Evolutionary conservation across 2,888 invertebrate genomes (phyloP).

Genomic region (Drosophila cracens): DNA sequence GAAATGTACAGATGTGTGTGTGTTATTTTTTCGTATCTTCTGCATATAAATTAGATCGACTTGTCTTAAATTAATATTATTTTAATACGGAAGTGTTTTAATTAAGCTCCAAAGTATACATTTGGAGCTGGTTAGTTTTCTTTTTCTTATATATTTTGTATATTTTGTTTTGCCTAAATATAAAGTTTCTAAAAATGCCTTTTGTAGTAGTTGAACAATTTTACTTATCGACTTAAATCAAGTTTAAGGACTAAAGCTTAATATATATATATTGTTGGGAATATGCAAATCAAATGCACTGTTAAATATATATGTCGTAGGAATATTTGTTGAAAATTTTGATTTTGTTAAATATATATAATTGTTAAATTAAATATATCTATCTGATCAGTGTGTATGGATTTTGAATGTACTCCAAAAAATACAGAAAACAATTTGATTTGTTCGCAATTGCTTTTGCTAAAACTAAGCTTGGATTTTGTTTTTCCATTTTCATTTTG

Average conservation of each 20-base stretch:
- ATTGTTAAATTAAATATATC: constrained; percentile 3
- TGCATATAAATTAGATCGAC: constrained; percentile 59
- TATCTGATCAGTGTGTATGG: constrained; percentile 19
- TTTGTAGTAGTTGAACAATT: constrained; percentile 40
- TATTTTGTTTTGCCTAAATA: constrained; percentile 18
- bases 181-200: constrained; percentile 54
- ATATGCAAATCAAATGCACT: constrained; percentile 65
- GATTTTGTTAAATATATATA: constrained; percentile 33
- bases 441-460: constrained; percentile 72
- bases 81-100: constrained; percentile 55
- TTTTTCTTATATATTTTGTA: neutral
- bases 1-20: constrained; percentile 49
- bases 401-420: constrained; percentile 45
- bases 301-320: constrained; percentile 40
- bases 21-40: constrained; percentile 13
- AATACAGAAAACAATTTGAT: constrained; percentile 63
- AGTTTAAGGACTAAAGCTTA: constrained; percentile 26
- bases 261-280: constrained; percentile 52
- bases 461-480: constrained; percentile 40
- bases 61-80: constrained; percentile 51
- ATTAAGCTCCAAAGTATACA: constrained; percentile 24
- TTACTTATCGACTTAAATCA: constrained; percentile 22
- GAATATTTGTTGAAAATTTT: constrained; percentile 61
- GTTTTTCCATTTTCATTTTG: neutral
- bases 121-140: constrained; percentile 33